Evolutionary conservation across 2,113 vertebrate species (phyloP).

Genomic region (Microtus richardsoni): DNA sequence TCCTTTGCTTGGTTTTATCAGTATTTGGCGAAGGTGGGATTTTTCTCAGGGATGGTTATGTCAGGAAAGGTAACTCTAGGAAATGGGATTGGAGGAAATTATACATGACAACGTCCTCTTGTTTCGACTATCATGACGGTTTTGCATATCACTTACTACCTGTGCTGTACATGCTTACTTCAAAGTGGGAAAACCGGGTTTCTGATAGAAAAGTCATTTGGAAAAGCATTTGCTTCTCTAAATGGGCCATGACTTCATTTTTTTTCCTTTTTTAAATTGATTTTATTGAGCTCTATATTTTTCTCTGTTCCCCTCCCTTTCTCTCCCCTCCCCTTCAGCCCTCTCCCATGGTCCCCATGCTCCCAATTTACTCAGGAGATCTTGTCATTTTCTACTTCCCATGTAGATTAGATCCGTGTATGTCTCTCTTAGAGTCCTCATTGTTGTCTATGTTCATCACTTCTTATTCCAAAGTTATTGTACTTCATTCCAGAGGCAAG

Average conservation of each 20-base stretch:
- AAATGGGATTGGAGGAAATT: neutral
- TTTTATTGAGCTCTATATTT: no score
- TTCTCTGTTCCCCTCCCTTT: no score
- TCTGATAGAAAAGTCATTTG: neutral
- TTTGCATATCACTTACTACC: neutral
- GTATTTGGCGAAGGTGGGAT: neutral
- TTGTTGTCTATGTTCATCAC: no score
- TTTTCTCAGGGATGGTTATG: neutral
- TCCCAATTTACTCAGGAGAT: no score
- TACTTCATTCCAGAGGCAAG: neutral
- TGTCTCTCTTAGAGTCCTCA: no score
- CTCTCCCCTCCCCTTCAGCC: no score
- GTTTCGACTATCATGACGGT: neutral
- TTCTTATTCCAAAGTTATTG: neutral
- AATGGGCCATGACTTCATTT: neutral
- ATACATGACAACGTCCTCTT: neutral
- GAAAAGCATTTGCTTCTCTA: neutral
- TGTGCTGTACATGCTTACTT: neutral
- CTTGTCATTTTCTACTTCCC: no score
- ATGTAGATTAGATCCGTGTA: no score
- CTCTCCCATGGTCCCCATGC: no score
- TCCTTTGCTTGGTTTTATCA: neutral
- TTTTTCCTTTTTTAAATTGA: no score
- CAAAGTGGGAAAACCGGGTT: neutral
- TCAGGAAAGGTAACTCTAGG: neutral